Percentiles rank a stretch among this genome's conserved stretches.
Evolutionary conservation across 92 coral and sea anemone species (phyloP).

Genomic region (Parazoanthus swiftii): DNA sequence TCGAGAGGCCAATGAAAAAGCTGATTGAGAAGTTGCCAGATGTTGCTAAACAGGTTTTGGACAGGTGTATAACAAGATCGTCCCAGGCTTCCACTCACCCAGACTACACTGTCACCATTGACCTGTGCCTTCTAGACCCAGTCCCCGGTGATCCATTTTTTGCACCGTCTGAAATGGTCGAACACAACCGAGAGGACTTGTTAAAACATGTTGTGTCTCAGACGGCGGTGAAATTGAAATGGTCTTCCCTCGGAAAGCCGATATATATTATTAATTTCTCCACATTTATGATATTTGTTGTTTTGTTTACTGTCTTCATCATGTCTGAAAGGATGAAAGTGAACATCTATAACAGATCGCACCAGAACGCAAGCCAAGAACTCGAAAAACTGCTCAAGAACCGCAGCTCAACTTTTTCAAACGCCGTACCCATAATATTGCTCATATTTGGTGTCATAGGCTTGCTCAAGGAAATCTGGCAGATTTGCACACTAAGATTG

Average conservation of each 20-base stretch:
- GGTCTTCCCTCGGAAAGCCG: constrained; percentile 77
- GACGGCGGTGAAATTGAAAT: constrained; percentile 64
- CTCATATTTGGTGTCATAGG: constrained; percentile 39
- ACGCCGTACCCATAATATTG: constrained; percentile 45
- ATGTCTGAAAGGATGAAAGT: constrained; percentile 60
- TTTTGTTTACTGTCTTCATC: constrained; percentile 63
- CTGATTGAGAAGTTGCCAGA: constrained; percentile 58
- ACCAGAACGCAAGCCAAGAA: constrained; percentile 45
- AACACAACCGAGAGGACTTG: constrained; percentile 67
- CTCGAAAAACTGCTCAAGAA: constrained; percentile 24
- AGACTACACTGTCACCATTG: constrained; percentile 49
- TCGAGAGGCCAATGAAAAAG: constrained; percentile 53
- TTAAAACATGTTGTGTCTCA: constrained; percentile 80
- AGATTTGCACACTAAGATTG: constrained; percentile 53
- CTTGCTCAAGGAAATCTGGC: constrained; percentile 64
- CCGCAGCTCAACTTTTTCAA: constrained; percentile 9
- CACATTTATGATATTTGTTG: constrained; percentile 51
- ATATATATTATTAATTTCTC: constrained; percentile 53
- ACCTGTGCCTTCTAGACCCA: constrained; percentile 62
- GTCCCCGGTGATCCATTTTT: constrained; percentile 60
- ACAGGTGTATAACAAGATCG: constrained; percentile 49
- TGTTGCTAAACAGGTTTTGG: constrained; percentile 60
- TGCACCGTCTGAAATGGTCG: constrained; percentile 68
- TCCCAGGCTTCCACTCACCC: constrained; percentile 46
- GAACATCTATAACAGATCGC: constrained; percentile 40